phyloP scores from a whole-genome alignment of 2,797 vertebrate species.

The Sebastes baramenuke region DNA sequence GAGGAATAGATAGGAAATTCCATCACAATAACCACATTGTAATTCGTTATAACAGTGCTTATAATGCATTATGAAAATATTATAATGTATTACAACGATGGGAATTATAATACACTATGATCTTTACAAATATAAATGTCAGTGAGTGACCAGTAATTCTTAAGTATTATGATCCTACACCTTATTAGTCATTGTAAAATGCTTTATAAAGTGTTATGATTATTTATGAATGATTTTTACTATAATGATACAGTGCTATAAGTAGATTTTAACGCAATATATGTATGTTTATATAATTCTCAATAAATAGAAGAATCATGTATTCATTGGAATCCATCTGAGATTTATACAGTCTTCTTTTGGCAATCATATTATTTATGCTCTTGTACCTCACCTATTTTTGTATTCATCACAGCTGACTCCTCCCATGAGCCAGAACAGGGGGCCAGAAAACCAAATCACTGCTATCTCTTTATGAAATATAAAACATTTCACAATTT shows the following conservation, averaged over 20 bases:
- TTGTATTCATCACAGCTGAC: conserved; percentile 16
- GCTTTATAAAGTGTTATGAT: background rate
- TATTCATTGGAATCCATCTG: background rate
- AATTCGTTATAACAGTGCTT: background rate
- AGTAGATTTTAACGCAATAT: background rate
- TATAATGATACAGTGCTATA: background rate
- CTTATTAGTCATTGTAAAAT: too few species aligned
- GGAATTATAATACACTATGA: too few species aligned
- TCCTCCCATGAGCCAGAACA: background rate
- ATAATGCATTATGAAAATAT: background rate
- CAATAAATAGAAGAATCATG: background rate
- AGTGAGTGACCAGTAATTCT: too few species aligned
- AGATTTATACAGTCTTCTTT: conserved; percentile 1
- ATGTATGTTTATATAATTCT: background rate
- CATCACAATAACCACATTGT: background rate
- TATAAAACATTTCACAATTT: background rate
- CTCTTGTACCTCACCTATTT: background rate
- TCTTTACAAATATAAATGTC: too few species aligned
- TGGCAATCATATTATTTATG: conserved; percentile 10
- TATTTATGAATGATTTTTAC: too few species aligned
- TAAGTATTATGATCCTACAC: too few species aligned
- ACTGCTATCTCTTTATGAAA: background rate
- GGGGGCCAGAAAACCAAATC: background rate
- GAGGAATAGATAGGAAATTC: too few species aligned
- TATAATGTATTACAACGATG: too few species aligned